These are phyloP conservation scores for Philereme vetulata DNA, from an alignment of 2,888 invertebrate genomes.

Conservation along the genomic window DNA sequence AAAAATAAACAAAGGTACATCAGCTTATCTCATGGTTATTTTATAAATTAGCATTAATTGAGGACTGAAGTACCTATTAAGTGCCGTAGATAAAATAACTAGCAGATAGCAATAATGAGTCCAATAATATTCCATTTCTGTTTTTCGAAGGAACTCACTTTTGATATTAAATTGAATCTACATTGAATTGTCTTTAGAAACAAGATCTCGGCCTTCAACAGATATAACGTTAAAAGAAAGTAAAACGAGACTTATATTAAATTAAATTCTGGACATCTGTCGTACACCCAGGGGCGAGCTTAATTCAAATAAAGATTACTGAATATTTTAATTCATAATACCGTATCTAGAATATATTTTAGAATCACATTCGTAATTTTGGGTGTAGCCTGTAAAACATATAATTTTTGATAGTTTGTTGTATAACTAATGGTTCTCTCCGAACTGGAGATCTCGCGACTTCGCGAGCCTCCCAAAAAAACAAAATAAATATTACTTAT, in stretches of 20 bases:
- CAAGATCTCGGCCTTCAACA: slow-evolving; percentile 51
- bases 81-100: slow-evolving; percentile 41
- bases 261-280: slow-evolving; percentile 78
- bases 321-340: slow-evolving; percentile 67
- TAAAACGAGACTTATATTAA: slow-evolving; percentile 67
- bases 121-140: slow-evolving; percentile 49
- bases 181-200: slow-evolving; percentile 59
- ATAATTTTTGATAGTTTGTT: no score
- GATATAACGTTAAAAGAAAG: slow-evolving; percentile 73
- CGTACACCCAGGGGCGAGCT: slow-evolving; percentile 57
- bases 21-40: slow-evolving; percentile 3
- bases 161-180: slow-evolving; percentile 64
- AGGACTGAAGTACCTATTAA: slow-evolving; percentile 2
- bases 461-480: no score
- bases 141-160: slow-evolving; percentile 48
- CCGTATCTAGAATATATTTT: slow-evolving; percentile 47
- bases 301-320: slow-evolving; percentile 65
- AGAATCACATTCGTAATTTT: slow-evolving; percentile 36
- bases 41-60: slow-evolving; percentile 6
- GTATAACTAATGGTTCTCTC: no score
- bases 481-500: no score
- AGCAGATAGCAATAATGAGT: slow-evolving; percentile 50
- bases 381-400: neutral
- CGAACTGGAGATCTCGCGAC: no score
- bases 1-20: neutral